Percentiles rank a stretch among this genome's conserved stretches.
These are phyloP conservation scores for Zophobas morio DNA, from an alignment of 1,140 invertebrate genomes.

Conservation along the genomic window DNA sequence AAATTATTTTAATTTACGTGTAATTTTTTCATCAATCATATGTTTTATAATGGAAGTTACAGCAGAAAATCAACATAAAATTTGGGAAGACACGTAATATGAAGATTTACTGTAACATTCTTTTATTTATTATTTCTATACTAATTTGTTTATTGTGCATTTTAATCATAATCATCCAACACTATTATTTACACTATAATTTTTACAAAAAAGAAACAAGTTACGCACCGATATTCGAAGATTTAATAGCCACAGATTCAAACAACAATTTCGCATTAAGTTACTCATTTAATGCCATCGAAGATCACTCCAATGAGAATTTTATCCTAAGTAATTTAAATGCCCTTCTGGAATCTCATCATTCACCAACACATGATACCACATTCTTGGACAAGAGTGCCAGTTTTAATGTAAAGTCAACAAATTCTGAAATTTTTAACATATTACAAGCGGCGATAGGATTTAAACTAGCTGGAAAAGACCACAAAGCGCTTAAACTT, in stretches of 20 bases:
- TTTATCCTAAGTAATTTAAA: slow-evolving; percentile 58
- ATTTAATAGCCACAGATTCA: slow-evolving; percentile 62
- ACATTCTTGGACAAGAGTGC: slow-evolving; percentile 30
- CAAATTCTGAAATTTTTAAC: slow-evolving; percentile 82
- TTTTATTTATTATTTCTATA: slow-evolving; percentile 56
- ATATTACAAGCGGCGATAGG: slow-evolving; percentile 88
- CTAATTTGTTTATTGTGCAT: slow-evolving; percentile 64
- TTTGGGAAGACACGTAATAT: slow-evolving; percentile 38
- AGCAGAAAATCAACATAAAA: slow-evolving; percentile 3
- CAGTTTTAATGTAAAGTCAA: slow-evolving; percentile 22
- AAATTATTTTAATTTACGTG: slow-evolving; percentile 37
- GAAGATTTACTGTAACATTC: slow-evolving; percentile 34
- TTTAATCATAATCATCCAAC: slow-evolving; percentile 63
- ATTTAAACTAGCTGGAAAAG: slow-evolving; percentile 86
- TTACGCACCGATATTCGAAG: slow-evolving; percentile 63
- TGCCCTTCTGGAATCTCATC: slow-evolving; percentile 52
- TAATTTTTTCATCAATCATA: slow-evolving; percentile 12
- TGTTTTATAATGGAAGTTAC: slow-evolving; percentile 30
- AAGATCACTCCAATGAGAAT: slow-evolving; percentile 51
- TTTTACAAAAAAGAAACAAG: slow-evolving; percentile 56
- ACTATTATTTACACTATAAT: slow-evolving; percentile 61
- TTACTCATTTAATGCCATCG: slow-evolving; percentile 45
- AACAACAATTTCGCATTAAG: slow-evolving; percentile 49
- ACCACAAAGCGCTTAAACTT: slow-evolving; percentile 88
- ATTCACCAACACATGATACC: slow-evolving; percentile 36